These are phyloP conservation scores for Spodoptera exigua DNA, from an alignment of 2,888 invertebrate genomes.

Conservation along the genomic window DNA sequence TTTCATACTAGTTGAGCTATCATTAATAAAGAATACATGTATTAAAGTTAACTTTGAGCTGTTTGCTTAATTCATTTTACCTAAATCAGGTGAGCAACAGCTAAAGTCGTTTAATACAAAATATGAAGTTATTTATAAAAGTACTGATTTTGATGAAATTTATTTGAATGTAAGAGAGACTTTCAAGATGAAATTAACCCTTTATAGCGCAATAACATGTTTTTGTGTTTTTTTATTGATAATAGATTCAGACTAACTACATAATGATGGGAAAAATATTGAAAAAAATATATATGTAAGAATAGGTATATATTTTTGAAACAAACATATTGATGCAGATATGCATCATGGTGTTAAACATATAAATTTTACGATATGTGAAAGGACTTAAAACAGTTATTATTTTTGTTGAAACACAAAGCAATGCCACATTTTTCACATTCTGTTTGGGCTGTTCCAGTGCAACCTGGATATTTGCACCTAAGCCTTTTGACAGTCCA, in stretches of 20 bases:
- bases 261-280: slow-evolving; percentile 9
- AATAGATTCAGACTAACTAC: not conserved
- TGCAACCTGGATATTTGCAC: slow-evolving; percentile 48
- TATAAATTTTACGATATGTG: slow-evolving; percentile 8
- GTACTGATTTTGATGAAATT: no score
- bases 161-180: no score
- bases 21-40: no score
- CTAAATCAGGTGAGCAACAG: no score
- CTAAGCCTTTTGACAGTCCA: slow-evolving; percentile 43
- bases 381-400: slow-evolving; percentile 44
- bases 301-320: slow-evolving; percentile 4
- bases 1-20: no score
- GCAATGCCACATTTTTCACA: slow-evolving; percentile 47
- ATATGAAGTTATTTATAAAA: no score
- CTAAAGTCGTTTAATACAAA: no score
- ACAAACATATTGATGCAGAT: slow-evolving; percentile 13
- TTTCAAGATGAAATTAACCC: no score
- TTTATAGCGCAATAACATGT: slow-evolving; percentile 6
- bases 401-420: slow-evolving; percentile 49
- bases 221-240: slow-evolving; percentile 1
- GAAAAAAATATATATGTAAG: slow-evolving; percentile 6
- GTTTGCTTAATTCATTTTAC: no score
- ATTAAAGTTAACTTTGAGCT: no score
- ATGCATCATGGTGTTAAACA: slow-evolving; percentile 13
- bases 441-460: slow-evolving; percentile 37